These are phyloP conservation scores for Eudemis profundana DNA, from an alignment of 2,888 invertebrate genomes.

Conservation along the genomic window DNA sequence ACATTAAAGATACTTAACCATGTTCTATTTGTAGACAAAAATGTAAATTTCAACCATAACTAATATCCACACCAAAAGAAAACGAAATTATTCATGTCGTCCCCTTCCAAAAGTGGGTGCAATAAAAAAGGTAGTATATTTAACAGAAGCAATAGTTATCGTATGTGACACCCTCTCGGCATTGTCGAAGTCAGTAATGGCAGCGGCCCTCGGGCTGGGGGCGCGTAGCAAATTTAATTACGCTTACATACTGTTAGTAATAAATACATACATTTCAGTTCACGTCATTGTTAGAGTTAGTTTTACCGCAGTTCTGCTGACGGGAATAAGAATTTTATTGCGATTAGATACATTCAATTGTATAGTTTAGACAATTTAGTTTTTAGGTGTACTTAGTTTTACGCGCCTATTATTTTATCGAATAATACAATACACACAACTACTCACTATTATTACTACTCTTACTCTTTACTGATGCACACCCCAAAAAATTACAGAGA, in stretches of 20 bases:
- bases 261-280: constrained; percentile 31
- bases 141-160: constrained; percentile 40
- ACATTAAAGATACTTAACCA: no score
- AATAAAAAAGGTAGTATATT: constrained; percentile 32
- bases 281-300: constrained; percentile 9
- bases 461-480: no score
- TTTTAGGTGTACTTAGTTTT: no score
- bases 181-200: constrained; percentile 33
- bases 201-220: constrained; percentile 28
- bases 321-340: not conserved
- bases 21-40: not conserved
- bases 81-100: constrained; percentile 22
- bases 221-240: constrained; percentile 39
- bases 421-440: no score
- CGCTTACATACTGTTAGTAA: constrained; percentile 42
- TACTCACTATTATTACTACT: no score
- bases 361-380: no score
- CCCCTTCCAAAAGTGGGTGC: constrained; percentile 3
- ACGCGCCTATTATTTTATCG: no score
- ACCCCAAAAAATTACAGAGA: no score
- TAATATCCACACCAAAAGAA: constrained; percentile 21
- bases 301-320: not conserved
- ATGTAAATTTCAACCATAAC: constrained; percentile 17
- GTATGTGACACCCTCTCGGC: constrained; percentile 40
- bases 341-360: no score